A percentile compares a stretch with the other conserved stretches of the same genome.
phyloP scores from a whole-genome alignment of 2,797 vertebrate species.

The Hippopotamyrus pictus region DNA sequence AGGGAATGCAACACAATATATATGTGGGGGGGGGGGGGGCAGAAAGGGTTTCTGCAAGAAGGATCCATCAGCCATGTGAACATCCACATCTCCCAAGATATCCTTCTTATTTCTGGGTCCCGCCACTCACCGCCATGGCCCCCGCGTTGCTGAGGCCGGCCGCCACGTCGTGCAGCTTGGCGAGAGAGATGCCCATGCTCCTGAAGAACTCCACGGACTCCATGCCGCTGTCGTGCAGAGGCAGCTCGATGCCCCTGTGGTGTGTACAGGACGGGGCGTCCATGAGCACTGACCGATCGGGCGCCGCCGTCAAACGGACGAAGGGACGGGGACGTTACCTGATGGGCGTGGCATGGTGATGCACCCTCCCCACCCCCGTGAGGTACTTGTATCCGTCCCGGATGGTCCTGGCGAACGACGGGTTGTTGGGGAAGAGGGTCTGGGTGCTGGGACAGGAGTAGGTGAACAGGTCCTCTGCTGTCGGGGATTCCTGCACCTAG shows the following conservation, averaged over 20 bases:
- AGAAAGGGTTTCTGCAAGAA: background rate
- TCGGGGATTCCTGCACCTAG: slow-evolving; percentile 42
- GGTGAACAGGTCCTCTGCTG: slow-evolving; percentile 63
- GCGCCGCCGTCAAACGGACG: background rate
- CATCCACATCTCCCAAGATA: background rate
- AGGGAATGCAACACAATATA: background rate
- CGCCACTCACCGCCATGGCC: background rate
- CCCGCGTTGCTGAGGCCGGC: slow-evolving; percentile 22
- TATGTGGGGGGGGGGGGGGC: background rate
- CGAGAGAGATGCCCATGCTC: slow-evolving; percentile 72
- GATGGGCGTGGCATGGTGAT: slow-evolving; percentile 53
- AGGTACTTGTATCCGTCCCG: slow-evolving; percentile 73
- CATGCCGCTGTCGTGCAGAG: slow-evolving; percentile 63
- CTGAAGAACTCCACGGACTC: slow-evolving; percentile 72
- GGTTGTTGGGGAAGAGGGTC: slow-evolving; percentile 73
- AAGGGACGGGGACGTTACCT: slow-evolving; percentile 44
- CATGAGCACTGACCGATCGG: background rate
- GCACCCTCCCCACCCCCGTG: slow-evolving; percentile 63
- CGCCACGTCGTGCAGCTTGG: slow-evolving; percentile 52
- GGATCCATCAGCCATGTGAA: background rate
- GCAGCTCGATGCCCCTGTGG: slow-evolving; percentile 64
- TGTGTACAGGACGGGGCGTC: background rate
- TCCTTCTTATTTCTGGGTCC: background rate
- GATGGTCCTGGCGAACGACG: slow-evolving; percentile 71
- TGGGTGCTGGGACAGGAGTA: slow-evolving; percentile 70